These are phyloP conservation scores for Phaethon lepturus DNA, from an alignment of 2,113 vertebrate genomes.

Conservation along the genomic window DNA sequence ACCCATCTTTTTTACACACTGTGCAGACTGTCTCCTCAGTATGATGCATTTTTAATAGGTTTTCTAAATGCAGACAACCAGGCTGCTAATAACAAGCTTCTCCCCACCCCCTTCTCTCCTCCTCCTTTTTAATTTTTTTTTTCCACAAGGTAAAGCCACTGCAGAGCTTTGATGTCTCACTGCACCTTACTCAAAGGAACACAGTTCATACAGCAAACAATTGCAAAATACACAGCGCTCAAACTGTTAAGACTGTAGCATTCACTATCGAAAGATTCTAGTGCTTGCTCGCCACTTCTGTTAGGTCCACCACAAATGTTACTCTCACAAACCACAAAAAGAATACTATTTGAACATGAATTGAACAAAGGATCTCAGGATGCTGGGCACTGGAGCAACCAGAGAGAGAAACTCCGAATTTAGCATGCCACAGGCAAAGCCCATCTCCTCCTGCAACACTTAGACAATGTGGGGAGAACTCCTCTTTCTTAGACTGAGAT, in stretches of 20 bases:
- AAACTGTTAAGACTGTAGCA: not conserved
- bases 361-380: not conserved
- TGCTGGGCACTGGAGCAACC: not conserved
- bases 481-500: not conserved
- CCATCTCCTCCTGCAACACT: conserved; percentile 9
- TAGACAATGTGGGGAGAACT: not conserved
- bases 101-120: not conserved
- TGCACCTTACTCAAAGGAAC: conserved; percentile 26
- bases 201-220: conserved; percentile 11
- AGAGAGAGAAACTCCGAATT: not conserved
- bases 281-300: not conserved
- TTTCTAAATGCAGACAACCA: conserved; percentile 68
- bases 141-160: conserved; percentile 33
- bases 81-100: conserved; percentile 61
- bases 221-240: not conserved
- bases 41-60: conserved; percentile 71
- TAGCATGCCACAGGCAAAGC: conserved; percentile 3
- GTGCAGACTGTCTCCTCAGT: conserved; percentile 70
- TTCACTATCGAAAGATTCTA: not conserved
- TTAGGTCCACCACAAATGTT: not conserved
- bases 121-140: not conserved
- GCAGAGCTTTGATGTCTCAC: conserved; percentile 14
- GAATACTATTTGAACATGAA: not conserved
- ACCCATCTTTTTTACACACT: conserved; percentile 65
- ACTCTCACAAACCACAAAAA: not conserved